Evolutionary conservation across 2,888 invertebrate genomes (phyloP), one percentile per base, ranked within the genome.

Genomic region (Punctoribates punctum): DNA sequence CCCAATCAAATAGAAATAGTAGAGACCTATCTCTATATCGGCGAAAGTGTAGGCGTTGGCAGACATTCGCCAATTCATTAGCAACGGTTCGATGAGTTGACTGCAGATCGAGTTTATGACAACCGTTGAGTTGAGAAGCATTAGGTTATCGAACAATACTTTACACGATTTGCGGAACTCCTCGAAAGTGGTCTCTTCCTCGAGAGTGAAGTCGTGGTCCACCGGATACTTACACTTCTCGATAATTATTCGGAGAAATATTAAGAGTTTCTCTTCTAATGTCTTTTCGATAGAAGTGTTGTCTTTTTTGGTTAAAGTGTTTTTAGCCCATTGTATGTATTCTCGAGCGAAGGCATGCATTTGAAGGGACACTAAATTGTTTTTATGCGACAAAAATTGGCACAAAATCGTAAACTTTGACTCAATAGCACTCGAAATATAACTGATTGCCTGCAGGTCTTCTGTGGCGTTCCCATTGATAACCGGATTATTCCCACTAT

Each of bases 161-260:
- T 86, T 86, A 73, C 87, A 80, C 73, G 86, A 85, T 81, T 86
- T 87, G 76, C 87, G 82, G 80, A 85, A 87, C 76, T 86, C 86
- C 77, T 84, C 83, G 81, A 87, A 87, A 81, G 84, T 84, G 15
- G 85, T 86, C 81, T 87, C 87, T 78, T 86, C 86, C 81, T 87
- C 86, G 0, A 86, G 85, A 82, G 84, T 80, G 62, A 79, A 78
- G 29, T 73, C 29, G 65, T 60, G 60, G 34, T 67, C 73, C 11
- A 57, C n/a, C n/a, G 75, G 75, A 51, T 65, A 54, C 54, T 78
- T 75, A 70, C 48, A 84, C 80, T 87, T 87, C 78, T 85, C 83
- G 67, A 86, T 84, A 15, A 87, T 81, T 9, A 85, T 83, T 73
- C 82, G 83, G 62, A 87, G 80, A 77, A 86, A 81, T 46, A 82